Conservation (phyloP, 2,888 invertebrate genomes). For the Nemoura dubitans region DNA sequence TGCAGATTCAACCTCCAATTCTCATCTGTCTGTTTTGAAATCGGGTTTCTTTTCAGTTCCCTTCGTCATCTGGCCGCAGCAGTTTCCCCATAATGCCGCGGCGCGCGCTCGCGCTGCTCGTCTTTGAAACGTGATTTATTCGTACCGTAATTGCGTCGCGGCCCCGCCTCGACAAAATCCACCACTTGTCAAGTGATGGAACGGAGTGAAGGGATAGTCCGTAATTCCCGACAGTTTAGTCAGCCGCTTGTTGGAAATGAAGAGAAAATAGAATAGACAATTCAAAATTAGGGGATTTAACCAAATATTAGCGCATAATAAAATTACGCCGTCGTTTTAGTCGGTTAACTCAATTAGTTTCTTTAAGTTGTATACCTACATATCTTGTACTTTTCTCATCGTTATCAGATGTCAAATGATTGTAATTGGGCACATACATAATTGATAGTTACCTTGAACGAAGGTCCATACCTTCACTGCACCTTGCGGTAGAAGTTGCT, state of each 20-base stretch:
- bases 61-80: background rate
- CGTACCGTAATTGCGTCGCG: conserved; percentile 45
- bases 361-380: background rate
- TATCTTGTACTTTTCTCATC: no score
- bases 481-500: no score
- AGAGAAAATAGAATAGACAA: conserved; percentile 30
- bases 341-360: background rate
- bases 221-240: conserved; percentile 43
- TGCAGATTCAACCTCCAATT: conserved; percentile 46
- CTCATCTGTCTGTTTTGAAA: conserved; percentile 40
- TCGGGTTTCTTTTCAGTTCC: conserved; percentile 37
- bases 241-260: conserved; percentile 28
- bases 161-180: conserved; percentile 46
- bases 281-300: background rate
- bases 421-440: no score
- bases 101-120: conserved; percentile 32
- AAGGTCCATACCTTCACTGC: no score
- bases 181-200: conserved; percentile 46
- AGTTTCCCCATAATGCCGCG: background rate
- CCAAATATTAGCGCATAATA: background rate
- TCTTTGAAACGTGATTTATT: conserved; percentile 47
- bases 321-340: background rate
- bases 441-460: no score
- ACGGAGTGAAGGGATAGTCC: conserved; percentile 39
- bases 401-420: no score